These are phyloP conservation scores for Xestia xanthographa DNA, from an alignment of 2,888 invertebrate genomes.

Conservation along the genomic window DNA sequence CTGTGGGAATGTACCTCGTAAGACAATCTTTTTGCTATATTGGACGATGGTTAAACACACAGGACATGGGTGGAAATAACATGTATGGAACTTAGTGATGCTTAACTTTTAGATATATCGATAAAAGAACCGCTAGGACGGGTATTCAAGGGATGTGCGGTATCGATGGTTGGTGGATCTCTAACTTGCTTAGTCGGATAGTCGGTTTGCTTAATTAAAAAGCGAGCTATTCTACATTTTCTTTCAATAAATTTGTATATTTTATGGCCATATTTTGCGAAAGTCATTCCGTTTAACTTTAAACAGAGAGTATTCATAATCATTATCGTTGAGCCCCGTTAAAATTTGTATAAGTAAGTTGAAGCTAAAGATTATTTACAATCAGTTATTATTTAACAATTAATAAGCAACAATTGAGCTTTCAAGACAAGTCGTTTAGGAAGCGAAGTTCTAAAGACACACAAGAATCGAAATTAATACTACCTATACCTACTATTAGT, in stretches of 20 bases:
- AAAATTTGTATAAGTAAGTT: not conserved
- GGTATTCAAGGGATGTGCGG: slow-evolving; percentile 13
- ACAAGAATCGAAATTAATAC: too few relatives aligned
- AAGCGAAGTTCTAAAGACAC: not conserved
- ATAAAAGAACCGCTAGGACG: slow-evolving; percentile 61
- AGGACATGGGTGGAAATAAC: slow-evolving; percentile 70
- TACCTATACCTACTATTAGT: too few relatives aligned
- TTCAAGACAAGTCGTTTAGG: not conserved
- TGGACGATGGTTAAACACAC: slow-evolving; percentile 62
- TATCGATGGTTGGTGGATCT: slow-evolving; percentile 14
- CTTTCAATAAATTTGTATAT: not conserved
- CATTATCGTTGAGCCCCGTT: not conserved
- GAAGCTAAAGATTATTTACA: not conserved
- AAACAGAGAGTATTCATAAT: not conserved
- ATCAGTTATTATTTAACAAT: not conserved
- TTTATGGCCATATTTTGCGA: not conserved
- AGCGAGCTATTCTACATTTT: not conserved
- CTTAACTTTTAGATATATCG: slow-evolving; percentile 65
- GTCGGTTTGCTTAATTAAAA: slow-evolving; percentile 5
- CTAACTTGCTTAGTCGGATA: not conserved
- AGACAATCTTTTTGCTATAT: slow-evolving; percentile 84
- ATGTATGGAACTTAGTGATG: slow-evolving; percentile 69
- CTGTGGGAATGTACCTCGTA: slow-evolving; percentile 86
- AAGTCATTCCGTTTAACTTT: not conserved
- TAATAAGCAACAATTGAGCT: too few relatives aligned